These are phyloP conservation scores for Genyomyrus donnyi DNA, from an alignment of 2,113 vertebrate genomes.

Conservation along the genomic window DNA sequence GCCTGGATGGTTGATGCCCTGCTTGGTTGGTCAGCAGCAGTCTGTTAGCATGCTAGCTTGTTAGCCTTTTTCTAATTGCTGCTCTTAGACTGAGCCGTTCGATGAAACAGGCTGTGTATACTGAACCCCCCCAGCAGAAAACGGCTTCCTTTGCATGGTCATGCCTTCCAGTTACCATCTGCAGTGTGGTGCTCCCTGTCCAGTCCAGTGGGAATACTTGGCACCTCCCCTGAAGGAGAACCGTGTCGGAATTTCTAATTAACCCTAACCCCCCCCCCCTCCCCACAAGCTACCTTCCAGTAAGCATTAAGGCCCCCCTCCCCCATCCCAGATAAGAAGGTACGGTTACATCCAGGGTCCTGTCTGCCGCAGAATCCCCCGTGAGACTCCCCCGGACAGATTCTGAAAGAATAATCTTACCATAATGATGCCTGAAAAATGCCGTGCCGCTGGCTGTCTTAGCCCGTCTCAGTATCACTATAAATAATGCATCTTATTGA, in stretches of 20 bases:
- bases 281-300: neutral
- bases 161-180: neutral
- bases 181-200: neutral
- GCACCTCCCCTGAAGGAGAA: neutral
- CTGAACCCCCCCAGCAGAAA: neutral
- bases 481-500: constrained; percentile 1
- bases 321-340: neutral
- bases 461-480: neutral
- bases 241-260: neutral
- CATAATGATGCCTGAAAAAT: neutral
- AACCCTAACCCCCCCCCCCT: neutral
- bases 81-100: neutral
- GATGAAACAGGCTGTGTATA: neutral
- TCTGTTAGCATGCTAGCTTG: neutral
- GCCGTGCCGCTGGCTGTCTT: too few species aligned
- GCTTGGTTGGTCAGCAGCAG: too few species aligned
- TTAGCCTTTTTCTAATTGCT: neutral
- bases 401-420: constrained; percentile 4
- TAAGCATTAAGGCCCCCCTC: neutral
- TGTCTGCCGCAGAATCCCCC: neutral
- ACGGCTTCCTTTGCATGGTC: neutral
- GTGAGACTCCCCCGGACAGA: neutral
- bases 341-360: neutral
- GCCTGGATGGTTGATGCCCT: too few species aligned
- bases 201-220: neutral